phyloP scores from a whole-genome alignment of 2,888 invertebrate genomes.

The Epinotia ramella region DNA sequence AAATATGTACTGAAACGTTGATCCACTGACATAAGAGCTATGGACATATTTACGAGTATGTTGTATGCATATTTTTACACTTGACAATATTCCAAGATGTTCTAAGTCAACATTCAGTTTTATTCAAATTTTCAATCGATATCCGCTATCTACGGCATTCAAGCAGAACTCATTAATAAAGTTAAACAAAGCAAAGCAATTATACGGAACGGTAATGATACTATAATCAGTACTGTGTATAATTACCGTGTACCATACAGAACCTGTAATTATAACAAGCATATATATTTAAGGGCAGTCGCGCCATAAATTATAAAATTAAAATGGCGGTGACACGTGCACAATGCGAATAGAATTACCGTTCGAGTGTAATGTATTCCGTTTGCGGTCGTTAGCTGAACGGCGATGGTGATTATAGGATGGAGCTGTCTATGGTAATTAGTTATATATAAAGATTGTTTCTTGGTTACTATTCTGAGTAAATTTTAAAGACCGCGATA shows the following conservation, averaged over 20 bases:
- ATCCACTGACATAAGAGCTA: too few relatives aligned
- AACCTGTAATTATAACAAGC: conserved; percentile 11
- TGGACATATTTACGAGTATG: too few relatives aligned
- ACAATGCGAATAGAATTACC: conserved; percentile 14
- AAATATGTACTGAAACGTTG: too few relatives aligned
- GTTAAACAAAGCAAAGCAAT: conserved; percentile 20
- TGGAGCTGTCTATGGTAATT: neutral
- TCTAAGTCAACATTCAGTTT: too few relatives aligned
- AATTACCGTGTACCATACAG: conserved; percentile 22
- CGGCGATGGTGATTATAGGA: neutral
- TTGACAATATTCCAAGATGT: too few relatives aligned
- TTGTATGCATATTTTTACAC: too few relatives aligned
- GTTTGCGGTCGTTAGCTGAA: neutral
- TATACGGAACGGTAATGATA: conserved; percentile 18
- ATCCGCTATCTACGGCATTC: neutral
- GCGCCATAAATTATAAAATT: conserved; percentile 2
- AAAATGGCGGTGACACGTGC: conserved; percentile 16
- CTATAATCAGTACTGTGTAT: conserved; percentile 10
- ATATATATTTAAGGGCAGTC: neutral
- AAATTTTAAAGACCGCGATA: too few relatives aligned
- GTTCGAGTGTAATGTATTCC: conserved; percentile 16
- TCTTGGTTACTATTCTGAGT: neutral
- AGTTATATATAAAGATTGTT: neutral
- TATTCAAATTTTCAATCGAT: too few relatives aligned
- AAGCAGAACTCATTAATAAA: neutral